A percentile compares a stretch with the other conserved stretches of the same genome.
These are phyloP conservation scores for Candoia aspera DNA, from an alignment of 2,113 vertebrate species.

Conservation along the genomic window DNA sequence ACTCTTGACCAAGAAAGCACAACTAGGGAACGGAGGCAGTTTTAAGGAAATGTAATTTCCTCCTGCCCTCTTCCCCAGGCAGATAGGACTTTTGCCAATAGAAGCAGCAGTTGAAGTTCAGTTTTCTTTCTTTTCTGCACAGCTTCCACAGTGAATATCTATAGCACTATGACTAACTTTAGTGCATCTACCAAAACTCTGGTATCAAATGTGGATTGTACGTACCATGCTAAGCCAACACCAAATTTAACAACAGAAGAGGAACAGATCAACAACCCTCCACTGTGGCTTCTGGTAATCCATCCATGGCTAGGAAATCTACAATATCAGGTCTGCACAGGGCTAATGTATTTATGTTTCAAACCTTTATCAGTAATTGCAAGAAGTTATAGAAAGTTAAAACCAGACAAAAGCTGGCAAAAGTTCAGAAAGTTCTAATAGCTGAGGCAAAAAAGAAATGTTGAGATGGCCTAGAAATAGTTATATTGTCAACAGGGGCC, in stretches of 20 bases:
- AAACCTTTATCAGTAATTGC: neutral
- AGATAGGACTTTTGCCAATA: neutral
- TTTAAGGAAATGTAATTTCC: neutral
- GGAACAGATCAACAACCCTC: neutral
- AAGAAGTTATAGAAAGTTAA: neutral
- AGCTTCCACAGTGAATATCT: neutral
- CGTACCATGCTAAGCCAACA: neutral
- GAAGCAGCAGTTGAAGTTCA: neutral
- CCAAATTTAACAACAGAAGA: neutral
- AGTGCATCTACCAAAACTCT: neutral
- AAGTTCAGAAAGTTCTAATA: neutral
- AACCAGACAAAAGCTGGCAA: neutral
- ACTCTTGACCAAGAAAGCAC: neutral
- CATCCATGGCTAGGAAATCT: neutral
- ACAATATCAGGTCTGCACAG: neutral
- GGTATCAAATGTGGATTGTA: neutral
- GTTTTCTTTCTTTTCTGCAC: neutral
- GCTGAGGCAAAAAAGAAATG: neutral
- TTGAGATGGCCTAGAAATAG: neutral
- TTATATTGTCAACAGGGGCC: neutral
- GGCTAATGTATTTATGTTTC: neutral
- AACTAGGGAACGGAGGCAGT: neutral
- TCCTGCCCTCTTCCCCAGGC: neutral
- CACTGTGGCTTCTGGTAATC: neutral
- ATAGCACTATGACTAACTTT: neutral